A percentile compares a stretch with the other conserved stretches of the same genome.
phyloP scores from a whole-genome alignment of 2,113 vertebrate species.

The Turnix velox region DNA sequence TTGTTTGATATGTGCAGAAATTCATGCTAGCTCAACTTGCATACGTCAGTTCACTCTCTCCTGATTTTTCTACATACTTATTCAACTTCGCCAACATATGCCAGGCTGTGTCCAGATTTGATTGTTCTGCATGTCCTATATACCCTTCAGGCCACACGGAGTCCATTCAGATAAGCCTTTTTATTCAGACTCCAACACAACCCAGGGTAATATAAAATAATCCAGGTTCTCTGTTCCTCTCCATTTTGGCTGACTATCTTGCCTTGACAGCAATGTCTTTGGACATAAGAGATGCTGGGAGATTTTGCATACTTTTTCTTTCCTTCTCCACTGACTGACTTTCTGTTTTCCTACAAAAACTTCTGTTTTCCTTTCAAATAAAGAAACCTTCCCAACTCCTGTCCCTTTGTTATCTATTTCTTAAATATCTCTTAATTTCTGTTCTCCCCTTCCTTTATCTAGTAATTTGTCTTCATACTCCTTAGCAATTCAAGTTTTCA shows the following conservation, averaged over 20 bases:
- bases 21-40: background rate
- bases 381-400: background rate
- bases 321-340: background rate
- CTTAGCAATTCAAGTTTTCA: background rate
- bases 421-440: background rate
- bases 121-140: background rate
- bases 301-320: background rate
- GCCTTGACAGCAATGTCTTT: background rate
- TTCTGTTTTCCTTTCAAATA: background rate
- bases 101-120: background rate
- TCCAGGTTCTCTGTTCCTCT: background rate
- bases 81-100: background rate
- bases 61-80: background rate
- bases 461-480: background rate
- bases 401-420: background rate
- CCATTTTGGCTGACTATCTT: background rate
- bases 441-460: background rate
- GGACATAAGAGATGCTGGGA: background rate
- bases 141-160: background rate
- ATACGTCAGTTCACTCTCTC: background rate
- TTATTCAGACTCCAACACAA: background rate
- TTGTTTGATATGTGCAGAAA: constrained; percentile 24
- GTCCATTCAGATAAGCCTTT: background rate
- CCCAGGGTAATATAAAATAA: background rate
- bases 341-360: background rate